phyloP scores from a whole-genome alignment of 2,113 vertebrate genomes.

The Tylochromis polylepis region DNA sequence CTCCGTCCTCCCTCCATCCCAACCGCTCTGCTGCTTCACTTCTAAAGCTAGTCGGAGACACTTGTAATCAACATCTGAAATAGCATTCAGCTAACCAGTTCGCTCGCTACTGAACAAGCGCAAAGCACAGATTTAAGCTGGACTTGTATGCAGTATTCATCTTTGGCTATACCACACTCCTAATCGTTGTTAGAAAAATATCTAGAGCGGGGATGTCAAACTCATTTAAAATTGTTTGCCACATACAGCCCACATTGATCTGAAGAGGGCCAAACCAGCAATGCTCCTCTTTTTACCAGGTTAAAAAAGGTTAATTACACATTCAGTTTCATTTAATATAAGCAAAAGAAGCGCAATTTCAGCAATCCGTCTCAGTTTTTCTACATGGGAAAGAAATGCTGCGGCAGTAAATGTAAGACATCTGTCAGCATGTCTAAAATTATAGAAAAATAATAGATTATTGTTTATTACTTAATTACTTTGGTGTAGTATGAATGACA shows the following conservation, averaged over 20 bases:
- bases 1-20: not conserved
- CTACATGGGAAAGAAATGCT: not conserved
- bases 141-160: not conserved
- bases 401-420: not conserved
- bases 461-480: not conserved
- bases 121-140: not conserved
- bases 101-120: not conserved
- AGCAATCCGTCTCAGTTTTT: too few relatives aligned
- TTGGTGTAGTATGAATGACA: not conserved
- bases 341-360: too few relatives aligned
- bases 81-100: not conserved
- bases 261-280: not conserved
- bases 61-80: not conserved
- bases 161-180: not conserved
- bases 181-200: not conserved
- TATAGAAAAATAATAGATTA: not conserved
- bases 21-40: not conserved
- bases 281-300: not conserved
- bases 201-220: not conserved
- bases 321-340: not conserved
- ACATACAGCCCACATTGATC: not conserved
- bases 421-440: not conserved
- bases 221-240: not conserved
- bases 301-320: not conserved
- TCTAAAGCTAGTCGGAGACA: not conserved